Evolutionary conservation across 2,113 vertebrate species (phyloP), one percentile per base, ranked within the genome.

Genomic region (Tachycineta bicolor): DNA sequence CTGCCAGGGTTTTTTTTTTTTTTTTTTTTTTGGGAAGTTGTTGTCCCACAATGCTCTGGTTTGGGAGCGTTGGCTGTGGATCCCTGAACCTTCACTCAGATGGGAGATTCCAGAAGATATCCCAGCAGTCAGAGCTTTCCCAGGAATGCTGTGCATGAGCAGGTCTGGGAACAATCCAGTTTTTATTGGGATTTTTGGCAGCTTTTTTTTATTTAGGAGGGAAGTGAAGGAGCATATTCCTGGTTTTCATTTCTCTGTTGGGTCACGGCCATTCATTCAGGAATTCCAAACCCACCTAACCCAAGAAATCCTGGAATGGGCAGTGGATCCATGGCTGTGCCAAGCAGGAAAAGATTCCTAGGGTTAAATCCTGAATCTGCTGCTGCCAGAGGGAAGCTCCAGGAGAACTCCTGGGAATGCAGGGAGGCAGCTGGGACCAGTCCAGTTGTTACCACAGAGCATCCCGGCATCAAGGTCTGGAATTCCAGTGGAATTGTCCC

Each of bases 41-140:
- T 53, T 50, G 44, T 63, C 26, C 53, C 43, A 10, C 44, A 71
- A 3, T 3, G 1, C 58, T 79, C 12, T 0, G 0, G 4, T 26
- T 92, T 65, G 0, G 2, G 39, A 87, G 12, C 1, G 0, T 37
- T 55, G 49, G 9, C 25, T 67, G 19, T 6, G 17, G 22, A 33
- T 43, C 22, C 70, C 39, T 26, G 41, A 41, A 18, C 29, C 31
- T 13, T 43, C 11, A 17, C 20, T 68, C 1, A 1, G 49, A 21
- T 4, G 37, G 65, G 39, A 58, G 37, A 37, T 75, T 52, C 24
- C 69, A 68, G 53, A 11, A 12, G 21, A 6, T 20, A 53, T n/a
- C 37, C 33, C 73, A 43, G 58, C 2, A 5, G 5, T 24, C 56
- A 14, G 47, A 31, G 28, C 23, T 80, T 43, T 55, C 53, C 50